These are phyloP conservation scores for Lacerta agilis DNA, from an alignment of 2,797 vertebrate genomes.

Conservation along the genomic window DNA sequence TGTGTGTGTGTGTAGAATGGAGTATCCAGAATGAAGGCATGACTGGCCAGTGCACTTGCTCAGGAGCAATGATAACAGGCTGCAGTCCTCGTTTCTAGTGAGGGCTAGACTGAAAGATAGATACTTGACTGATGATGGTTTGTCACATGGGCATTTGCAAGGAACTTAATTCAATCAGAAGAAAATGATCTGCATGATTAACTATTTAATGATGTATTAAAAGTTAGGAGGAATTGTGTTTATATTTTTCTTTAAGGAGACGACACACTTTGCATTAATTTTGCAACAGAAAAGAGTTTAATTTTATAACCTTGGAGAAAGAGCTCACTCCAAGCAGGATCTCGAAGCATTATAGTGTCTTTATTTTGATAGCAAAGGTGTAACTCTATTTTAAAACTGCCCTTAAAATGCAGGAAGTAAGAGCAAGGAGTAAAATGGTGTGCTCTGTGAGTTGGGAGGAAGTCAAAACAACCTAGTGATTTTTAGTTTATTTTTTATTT, in stretches of 20 bases:
- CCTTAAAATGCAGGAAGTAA: not conserved
- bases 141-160: not conserved
- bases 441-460: slow-evolving; percentile 9
- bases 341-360: not conserved
- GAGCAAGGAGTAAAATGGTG: not conserved
- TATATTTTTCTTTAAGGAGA: not conserved
- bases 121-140: not conserved
- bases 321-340: not conserved
- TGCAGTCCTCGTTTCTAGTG: not conserved
- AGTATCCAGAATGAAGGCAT: not conserved
- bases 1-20: not conserved
- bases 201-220: not conserved
- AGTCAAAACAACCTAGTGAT: slow-evolving; percentile 4
- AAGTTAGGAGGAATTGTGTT: not conserved
- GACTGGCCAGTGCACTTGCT: too few relatives aligned
- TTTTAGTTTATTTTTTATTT: not conserved
- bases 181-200: not conserved
- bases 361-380: not conserved
- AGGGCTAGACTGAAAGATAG: not conserved
- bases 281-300: not conserved
- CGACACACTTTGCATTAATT: not conserved
- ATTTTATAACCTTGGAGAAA: not conserved
- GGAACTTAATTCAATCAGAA: not conserved
- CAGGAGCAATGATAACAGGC: not conserved
- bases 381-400: not conserved